These are phyloP conservation scores for Tetheella fluctuosa DNA, from an alignment of 2,888 invertebrate genomes.

Conservation along the genomic window DNA sequence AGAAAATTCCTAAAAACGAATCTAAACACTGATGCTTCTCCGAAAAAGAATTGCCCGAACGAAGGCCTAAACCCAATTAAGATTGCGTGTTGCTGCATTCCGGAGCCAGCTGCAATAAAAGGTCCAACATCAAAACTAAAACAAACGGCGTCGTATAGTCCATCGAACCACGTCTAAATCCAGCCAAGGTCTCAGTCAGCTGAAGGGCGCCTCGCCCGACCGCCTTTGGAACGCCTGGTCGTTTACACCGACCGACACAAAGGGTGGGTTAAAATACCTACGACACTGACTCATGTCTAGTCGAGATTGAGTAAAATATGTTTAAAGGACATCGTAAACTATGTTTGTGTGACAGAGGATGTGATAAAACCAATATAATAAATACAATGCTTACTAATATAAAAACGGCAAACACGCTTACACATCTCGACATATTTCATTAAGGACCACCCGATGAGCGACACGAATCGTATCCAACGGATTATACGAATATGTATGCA, in stretches of 20 bases:
- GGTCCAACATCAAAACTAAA: slow-evolving; percentile 71
- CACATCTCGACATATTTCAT: slow-evolving; percentile 37
- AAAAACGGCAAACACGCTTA: slow-evolving; percentile 26
- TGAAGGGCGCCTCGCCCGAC: slow-evolving; percentile 79
- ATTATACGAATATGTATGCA: slow-evolving; percentile 50
- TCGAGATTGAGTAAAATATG: slow-evolving; percentile 34
- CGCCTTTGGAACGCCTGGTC: slow-evolving; percentile 70
- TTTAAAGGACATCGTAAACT: slow-evolving; percentile 42
- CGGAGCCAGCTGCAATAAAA: slow-evolving; percentile 64
- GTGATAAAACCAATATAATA: slow-evolving; percentile 21
- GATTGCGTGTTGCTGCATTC: slow-evolving; percentile 61
- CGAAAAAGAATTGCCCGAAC: slow-evolving; percentile 42
- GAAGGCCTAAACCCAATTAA: slow-evolving; percentile 56
- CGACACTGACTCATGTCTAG: slow-evolving; percentile 68
- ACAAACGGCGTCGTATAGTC: slow-evolving; percentile 70
- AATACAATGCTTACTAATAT: slow-evolving; percentile 9
- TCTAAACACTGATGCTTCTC: slow-evolving; percentile 35
- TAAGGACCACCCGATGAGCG: slow-evolving; percentile 64
- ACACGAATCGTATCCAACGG: slow-evolving; percentile 42
- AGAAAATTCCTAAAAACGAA: slow-evolving; percentile 40
- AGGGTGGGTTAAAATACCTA: slow-evolving; percentile 67
- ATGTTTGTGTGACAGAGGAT: slow-evolving; percentile 23
- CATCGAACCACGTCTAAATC: slow-evolving; percentile 81
- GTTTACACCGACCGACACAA: slow-evolving; percentile 76
- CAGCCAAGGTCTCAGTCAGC: slow-evolving; percentile 79